Conservation (phyloP, 2,113 vertebrate species). For the Alligator sinensis region DNA sequence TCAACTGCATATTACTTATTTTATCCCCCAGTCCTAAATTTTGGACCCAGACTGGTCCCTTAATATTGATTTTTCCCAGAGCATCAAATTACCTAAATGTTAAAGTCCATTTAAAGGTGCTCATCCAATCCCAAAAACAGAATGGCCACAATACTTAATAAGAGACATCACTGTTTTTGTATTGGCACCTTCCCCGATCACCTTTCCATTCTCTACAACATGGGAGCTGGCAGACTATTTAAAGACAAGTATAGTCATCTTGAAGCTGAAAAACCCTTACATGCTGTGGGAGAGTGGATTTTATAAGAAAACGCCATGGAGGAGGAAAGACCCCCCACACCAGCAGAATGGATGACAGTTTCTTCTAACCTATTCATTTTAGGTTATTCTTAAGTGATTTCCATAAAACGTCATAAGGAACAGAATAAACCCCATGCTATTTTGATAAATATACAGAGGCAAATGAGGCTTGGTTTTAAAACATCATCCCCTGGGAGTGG, state of each 20-base stretch:
- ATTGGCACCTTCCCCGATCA: neutral
- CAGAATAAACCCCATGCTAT: neutral
- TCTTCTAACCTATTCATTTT: neutral
- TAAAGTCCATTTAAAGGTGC: neutral
- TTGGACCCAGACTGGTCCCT: neutral
- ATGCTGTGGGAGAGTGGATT: neutral
- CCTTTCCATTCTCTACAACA: too few relatives aligned
- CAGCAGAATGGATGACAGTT: neutral
- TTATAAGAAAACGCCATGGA: neutral
- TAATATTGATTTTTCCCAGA: neutral
- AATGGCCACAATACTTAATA: neutral
- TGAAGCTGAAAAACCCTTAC: neutral
- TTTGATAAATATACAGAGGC: neutral
- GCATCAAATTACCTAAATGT: neutral
- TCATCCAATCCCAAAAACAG: neutral
- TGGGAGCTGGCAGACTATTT: neutral
- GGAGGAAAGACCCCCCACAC: accelerated
- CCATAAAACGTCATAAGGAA: neutral
- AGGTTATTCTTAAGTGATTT: accelerated
- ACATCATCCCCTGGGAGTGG: conserved; percentile 19
- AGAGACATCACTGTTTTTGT: neutral
- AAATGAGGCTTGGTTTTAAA: neutral
- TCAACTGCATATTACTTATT: neutral
- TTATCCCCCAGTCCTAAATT: neutral
- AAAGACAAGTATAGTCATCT: neutral